Conservation (phyloP, 2,888 invertebrate genomes). For the Andrena dorsata region DNA sequence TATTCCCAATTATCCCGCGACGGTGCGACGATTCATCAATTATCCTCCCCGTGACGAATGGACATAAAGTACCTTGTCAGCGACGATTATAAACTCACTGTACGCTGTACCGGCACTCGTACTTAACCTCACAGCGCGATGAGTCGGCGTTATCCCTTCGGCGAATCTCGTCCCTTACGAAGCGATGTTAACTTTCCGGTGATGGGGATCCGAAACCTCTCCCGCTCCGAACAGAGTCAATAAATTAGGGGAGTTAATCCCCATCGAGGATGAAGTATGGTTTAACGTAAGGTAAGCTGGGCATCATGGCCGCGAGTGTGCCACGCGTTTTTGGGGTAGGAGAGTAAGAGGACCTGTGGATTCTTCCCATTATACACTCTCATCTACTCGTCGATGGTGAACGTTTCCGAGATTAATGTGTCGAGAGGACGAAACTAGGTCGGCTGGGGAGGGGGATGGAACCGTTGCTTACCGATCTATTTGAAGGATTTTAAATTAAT, state of each 20-base stretch:
- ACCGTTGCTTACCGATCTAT: not conserved
- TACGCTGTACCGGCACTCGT: conserved; percentile 42
- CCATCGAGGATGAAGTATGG: conserved; percentile 62
- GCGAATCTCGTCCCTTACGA: conserved; percentile 35
- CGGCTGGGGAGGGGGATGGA: conserved; percentile 26
- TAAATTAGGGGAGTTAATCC: conserved; percentile 78
- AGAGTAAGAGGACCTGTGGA: conserved; percentile 39
- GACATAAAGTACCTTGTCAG: conserved; percentile 57
- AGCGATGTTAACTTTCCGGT: conserved; percentile 59
- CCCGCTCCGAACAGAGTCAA: conserved; percentile 61
- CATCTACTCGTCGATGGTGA: conserved; percentile 35
- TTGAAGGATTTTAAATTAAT: conserved; percentile 33
- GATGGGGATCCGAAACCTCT: conserved; percentile 44
- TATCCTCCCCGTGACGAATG: conserved; percentile 28
- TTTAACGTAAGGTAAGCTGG: conserved; percentile 65
- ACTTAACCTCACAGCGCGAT: conserved; percentile 4
- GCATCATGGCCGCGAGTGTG: conserved; percentile 3
- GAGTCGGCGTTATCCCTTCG: conserved; percentile 27
- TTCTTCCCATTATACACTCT: conserved; percentile 2
- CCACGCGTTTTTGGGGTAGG: conserved; percentile 22
- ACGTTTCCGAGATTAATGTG: conserved; percentile 60
- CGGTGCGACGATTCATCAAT: conserved; percentile 40
- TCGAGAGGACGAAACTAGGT: conserved; percentile 53
- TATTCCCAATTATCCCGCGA: conserved; percentile 29
- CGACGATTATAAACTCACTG: conserved; percentile 55